phyloP scores from a whole-genome alignment of 1,140 invertebrate species.

The Gonatopus flavifemur region DNA sequence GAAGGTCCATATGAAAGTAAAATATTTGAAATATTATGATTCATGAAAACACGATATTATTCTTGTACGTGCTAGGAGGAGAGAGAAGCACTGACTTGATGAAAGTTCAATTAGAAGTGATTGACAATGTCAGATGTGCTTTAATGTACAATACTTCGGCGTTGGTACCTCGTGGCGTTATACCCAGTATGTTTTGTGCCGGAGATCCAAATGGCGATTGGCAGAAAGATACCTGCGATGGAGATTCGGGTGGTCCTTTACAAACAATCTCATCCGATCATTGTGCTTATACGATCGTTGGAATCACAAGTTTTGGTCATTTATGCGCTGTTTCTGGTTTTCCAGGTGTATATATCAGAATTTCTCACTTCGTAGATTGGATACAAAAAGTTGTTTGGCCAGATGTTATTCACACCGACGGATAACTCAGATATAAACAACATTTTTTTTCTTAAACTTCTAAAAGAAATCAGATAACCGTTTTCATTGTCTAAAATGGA shows the following conservation, averaged over 20 bases:
- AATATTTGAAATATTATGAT: background rate
- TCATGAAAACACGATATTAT: background rate
- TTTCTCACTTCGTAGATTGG: conserved; percentile 70
- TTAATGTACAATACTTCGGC: conserved; percentile 28
- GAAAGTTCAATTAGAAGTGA: conserved; percentile 64
- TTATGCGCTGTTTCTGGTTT: conserved; percentile 59
- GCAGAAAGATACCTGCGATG: conserved; percentile 39
- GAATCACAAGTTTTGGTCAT: conserved; percentile 68
- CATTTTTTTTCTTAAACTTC: no score
- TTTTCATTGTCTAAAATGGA: no score
- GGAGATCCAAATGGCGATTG: conserved; percentile 64
- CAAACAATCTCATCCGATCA: conserved; percentile 36
- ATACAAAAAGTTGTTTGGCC: conserved; percentile 67
- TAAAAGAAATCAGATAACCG: no score
- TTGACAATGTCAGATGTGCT: conserved; percentile 60
- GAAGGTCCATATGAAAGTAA: no score
- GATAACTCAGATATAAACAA: no score
- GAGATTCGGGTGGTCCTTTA: conserved; percentile 63
- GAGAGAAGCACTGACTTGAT: conserved; percentile 60
- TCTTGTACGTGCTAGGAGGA: conserved; percentile 16
- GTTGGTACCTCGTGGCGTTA: conserved; percentile 54
- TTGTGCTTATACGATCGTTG: conserved; percentile 59
- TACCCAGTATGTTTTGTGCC: conserved; percentile 68
- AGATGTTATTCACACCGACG: no score
- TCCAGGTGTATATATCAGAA: conserved; percentile 70